Evolutionary conservation across 2,797 vertebrate genomes (phyloP).

Genomic region (Nannoperca obscura): DNA sequence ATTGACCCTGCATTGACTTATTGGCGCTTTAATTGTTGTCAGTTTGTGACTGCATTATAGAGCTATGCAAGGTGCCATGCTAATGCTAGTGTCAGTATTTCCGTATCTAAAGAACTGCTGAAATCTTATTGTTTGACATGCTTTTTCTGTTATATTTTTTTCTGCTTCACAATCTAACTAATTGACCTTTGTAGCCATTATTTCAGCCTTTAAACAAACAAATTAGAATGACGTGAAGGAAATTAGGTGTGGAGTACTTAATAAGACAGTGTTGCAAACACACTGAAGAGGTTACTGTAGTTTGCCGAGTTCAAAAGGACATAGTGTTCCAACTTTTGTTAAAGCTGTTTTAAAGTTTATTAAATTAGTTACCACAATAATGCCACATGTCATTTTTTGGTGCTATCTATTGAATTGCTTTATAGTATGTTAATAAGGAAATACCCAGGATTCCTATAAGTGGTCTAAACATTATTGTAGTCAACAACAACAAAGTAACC

Average conservation of each 20-base stretch:
- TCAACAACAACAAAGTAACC: not conserved
- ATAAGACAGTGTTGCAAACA: not conserved
- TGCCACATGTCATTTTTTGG: not conserved
- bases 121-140: not conserved
- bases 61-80: slow-evolving; percentile 20
- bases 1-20: slow-evolving; percentile 33
- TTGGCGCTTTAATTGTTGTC: slow-evolving; percentile 14
- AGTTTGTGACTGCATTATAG: slow-evolving; percentile 18
- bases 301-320: slow-evolving; percentile 28
- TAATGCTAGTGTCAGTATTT: slow-evolving; percentile 31
- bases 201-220: not conserved
- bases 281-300: not conserved
- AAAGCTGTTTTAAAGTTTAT: not conserved
- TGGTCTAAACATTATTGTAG: not conserved
- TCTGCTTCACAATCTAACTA: slow-evolving; percentile 1
- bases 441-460: not conserved
- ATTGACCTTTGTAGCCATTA: slow-evolving; percentile 14
- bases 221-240: slow-evolving; percentile 1
- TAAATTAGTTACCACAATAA: slow-evolving; percentile 6
- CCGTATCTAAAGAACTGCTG: not conserved
- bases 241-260: not conserved
- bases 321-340: not conserved
- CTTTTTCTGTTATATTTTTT: not conserved
- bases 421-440: not conserved
- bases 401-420: not conserved